Percentiles rank a stretch among this genome's conserved stretches.
These are phyloP conservation scores for Drosophila monieri DNA, from an alignment of 2,888 invertebrate species.

Conservation along the genomic window DNA sequence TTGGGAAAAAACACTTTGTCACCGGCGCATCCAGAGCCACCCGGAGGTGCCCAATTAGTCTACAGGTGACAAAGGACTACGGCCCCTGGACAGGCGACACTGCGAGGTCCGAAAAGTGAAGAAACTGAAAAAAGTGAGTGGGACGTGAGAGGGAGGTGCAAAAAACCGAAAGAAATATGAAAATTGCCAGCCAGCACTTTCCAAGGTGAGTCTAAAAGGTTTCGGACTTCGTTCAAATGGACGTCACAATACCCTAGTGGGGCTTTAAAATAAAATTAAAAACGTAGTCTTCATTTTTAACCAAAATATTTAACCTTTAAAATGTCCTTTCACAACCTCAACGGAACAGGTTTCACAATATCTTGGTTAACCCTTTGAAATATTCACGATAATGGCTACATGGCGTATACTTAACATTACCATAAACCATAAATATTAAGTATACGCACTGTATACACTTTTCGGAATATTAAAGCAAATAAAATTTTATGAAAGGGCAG, in stretches of 20 bases:
- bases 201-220: background rate
- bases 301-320: background rate
- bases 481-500: slow-evolving; percentile 2
- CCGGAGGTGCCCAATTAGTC: slow-evolving; percentile 45
- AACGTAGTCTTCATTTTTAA: background rate
- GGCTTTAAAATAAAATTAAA: background rate
- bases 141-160: slow-evolving; percentile 1
- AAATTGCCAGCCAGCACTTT: slow-evolving; percentile 27
- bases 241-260: slow-evolving; percentile 1
- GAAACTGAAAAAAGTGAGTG: too few relatives aligned
- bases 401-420: slow-evolving; percentile 1
- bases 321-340: background rate
- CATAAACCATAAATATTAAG: background rate
- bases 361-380: background rate
- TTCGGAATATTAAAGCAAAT: background rate
- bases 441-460: slow-evolving; percentile 1
- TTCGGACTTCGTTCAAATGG: background rate
- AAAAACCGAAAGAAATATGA: slow-evolving; percentile 32
- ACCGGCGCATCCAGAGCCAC: slow-evolving; percentile 27
- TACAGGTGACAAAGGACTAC: slow-evolving; percentile 44
- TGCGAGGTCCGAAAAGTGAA: background rate
- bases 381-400: background rate
- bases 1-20: slow-evolving; percentile 53
- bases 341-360: background rate
- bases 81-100: background rate